Percentiles rank a stretch among this genome's conserved stretches.
Conservation (phyloP, 92 coral and sea anemone genomes). For the Anthopleura xanthogrammica region DNA sequence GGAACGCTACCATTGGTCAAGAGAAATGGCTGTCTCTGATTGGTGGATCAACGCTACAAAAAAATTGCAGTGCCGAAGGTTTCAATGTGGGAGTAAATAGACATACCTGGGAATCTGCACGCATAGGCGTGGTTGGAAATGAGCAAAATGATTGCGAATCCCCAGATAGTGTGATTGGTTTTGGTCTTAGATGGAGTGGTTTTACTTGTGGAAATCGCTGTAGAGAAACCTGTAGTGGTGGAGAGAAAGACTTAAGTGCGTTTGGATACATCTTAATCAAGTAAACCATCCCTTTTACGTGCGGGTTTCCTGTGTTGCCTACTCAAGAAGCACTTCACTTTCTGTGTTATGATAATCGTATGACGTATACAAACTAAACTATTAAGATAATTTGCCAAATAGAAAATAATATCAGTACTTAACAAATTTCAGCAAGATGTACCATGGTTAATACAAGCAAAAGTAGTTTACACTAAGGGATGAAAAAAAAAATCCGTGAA, state of each 20-base stretch:
- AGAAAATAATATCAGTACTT: no score
- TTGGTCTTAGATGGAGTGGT: constrained; percentile 24
- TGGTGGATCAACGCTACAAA: constrained; percentile 60
- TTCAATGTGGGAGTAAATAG: constrained; percentile 15
- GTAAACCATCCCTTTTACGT: neutral
- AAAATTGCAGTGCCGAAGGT: constrained; percentile 48
- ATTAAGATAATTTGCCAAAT: no score
- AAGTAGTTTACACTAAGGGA: no score
- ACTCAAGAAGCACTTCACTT: no score
- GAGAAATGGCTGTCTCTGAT: constrained; percentile 55
- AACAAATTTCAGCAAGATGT: no score
- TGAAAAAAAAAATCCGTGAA: no score
- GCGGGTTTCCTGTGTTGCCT: neutral
- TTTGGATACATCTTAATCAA: constrained; percentile 48
- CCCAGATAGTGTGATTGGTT: constrained; percentile 45
- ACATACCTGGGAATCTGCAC: neutral
- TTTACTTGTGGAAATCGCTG: constrained; percentile 39
- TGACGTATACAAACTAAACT: no score
- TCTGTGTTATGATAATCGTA: no score
- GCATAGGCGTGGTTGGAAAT: constrained; percentile 45
- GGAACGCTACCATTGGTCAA: no score
- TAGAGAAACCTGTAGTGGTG: neutral
- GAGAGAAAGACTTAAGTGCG: neutral
- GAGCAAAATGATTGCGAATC: constrained; percentile 39
- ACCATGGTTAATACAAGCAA: no score